These are phyloP conservation scores for Microcebus tavaratra DNA, from an alignment of 2,113 vertebrate genomes.

Conservation along the genomic window DNA sequence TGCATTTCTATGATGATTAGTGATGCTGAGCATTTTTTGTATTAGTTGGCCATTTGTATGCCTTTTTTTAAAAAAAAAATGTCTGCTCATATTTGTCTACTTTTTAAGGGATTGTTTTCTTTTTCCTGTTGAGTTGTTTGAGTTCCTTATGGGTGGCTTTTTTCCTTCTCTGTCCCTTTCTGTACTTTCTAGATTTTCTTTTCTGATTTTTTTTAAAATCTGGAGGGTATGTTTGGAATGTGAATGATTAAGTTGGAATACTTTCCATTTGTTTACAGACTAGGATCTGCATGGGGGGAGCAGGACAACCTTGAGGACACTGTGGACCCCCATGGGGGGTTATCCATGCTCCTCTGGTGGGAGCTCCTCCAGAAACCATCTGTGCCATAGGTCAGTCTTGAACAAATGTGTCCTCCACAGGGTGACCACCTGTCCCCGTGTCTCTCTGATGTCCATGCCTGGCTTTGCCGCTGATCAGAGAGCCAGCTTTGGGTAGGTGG, in stretches of 20 bases:
- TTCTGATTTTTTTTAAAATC: not conserved
- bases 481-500: not conserved
- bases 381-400: not conserved
- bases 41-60: too few species aligned
- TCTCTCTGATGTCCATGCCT: not conserved
- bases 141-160: not conserved
- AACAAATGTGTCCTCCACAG: not conserved
- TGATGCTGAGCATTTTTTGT: too few species aligned
- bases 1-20: too few species aligned
- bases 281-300: not conserved
- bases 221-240: not conserved
- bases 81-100: too few species aligned
- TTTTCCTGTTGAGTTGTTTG: too few species aligned
- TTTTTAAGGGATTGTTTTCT: too few species aligned
- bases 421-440: accelerated
- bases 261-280: not conserved
- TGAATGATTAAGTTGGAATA: not conserved
- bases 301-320: not conserved
- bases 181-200: not conserved
- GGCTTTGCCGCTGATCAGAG: not conserved
- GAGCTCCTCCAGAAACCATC: not conserved
- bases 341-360: too few species aligned
- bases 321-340: not conserved
- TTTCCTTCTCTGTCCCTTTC: not conserved
- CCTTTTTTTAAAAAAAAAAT: too few species aligned